Conservation (phyloP, 2,113 vertebrate species). For the Struthidea cinerea region DNA sequence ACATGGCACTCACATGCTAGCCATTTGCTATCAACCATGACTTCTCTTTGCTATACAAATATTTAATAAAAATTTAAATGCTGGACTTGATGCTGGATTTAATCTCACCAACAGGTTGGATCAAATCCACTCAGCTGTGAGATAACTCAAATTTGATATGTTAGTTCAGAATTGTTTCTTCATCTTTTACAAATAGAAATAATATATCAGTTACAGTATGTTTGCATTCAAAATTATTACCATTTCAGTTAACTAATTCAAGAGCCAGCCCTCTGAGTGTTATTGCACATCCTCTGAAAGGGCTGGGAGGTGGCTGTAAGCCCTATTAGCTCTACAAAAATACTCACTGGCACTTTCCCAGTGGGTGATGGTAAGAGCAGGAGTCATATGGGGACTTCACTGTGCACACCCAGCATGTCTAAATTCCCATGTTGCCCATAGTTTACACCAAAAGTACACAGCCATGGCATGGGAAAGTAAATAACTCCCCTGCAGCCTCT, state of each 20-base stretch:
- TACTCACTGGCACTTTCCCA: background rate
- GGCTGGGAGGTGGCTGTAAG: background rate
- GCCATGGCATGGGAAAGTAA: background rate
- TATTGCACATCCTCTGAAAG: background rate
- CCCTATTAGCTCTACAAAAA: background rate
- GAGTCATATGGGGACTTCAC: accelerated
- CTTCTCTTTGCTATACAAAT: background rate
- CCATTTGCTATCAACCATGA: background rate
- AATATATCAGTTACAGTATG: background rate
- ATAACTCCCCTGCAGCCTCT: background rate
- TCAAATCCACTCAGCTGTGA: background rate
- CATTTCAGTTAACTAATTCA: background rate
- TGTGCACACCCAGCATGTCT: background rate
- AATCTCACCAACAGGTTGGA: background rate
- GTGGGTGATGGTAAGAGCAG: background rate
- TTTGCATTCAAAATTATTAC: background rate
- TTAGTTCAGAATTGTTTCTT: background rate
- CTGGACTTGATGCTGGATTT: background rate
- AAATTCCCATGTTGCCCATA: background rate
- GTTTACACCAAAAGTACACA: background rate
- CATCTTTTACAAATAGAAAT: slow-evolving; percentile 8
- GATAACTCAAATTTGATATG: background rate
- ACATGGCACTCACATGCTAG: background rate
- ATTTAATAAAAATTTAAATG: slow-evolving; percentile 20
- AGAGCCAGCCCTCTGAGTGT: background rate